Percentiles rank a stretch among this genome's conserved stretches.
These are phyloP conservation scores for Epizoanthus rinbou DNA, from an alignment of 92 coral and sea anemone genomes.

Conservation along the genomic window DNA sequence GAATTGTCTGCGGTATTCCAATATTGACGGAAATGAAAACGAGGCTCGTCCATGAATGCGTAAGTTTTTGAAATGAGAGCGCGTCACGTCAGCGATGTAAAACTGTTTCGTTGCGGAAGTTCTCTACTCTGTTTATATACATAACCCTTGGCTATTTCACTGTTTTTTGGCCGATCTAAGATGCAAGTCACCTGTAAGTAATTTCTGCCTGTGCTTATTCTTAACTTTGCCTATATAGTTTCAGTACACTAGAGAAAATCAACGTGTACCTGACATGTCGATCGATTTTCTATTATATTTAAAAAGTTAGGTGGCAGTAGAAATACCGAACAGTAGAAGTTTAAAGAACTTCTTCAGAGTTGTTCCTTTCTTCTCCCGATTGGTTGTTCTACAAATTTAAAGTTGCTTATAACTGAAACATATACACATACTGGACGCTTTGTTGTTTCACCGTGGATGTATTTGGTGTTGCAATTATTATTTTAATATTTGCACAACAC, in stretches of 20 bases:
- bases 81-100: slow-evolving; percentile 1
- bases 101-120: neutral
- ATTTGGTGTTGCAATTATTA: no score
- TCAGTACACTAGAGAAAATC: neutral
- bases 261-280: neutral
- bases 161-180: neutral
- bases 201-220: neutral
- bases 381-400: no score
- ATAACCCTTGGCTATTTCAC: neutral
- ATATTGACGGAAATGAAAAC: neutral
- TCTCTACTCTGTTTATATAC: no score
- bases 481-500: no score
- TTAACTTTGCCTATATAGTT: neutral
- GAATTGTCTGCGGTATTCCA: no score
- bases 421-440: no score
- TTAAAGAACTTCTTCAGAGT: no score
- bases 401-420: no score
- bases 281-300: neutral
- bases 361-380: no score
- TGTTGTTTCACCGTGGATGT: no score
- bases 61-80: slow-evolving; percentile 9
- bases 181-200: slow-evolving; percentile 3
- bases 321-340: no score
- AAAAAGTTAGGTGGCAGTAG: no score
- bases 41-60: slow-evolving; percentile 41